Base-by-base conservation (phyloP, 1,140 invertebrate species). In the Pantala flavescens region DNA sequence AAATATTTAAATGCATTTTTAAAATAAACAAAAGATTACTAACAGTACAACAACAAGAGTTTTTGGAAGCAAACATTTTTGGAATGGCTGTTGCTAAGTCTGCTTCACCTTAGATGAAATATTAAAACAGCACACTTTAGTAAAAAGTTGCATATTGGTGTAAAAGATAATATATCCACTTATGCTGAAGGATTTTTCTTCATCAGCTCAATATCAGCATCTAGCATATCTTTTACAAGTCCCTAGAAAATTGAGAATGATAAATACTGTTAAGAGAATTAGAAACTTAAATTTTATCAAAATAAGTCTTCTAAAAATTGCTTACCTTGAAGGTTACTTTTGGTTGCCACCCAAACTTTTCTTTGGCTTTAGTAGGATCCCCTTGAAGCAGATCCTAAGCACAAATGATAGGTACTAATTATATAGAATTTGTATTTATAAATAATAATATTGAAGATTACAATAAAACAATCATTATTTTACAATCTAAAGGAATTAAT, bases 211-310 rank as follows among this genome's bases (percentile, higher is more conserved):
- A 99, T 86, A 85, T 99, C 97, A 14, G 92, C 88, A n/a, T 91
- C 88, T 84, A 99, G 91, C 97, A 99, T 99, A 81, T 99, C 97
- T 80, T 91, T 89, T 0, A 99, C 96, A 24, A 99, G 86, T 79
- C 90, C 85, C 89, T 92, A 77, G 75, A 86, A 85, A 71, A 76
- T n/a, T 71, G 77, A n/a, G n/a, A 70, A 76, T 74, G 75, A 23
- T 70, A 24, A 75, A 49, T 11, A 23, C 28, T 75, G 77, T 75
- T 74, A 73, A 23, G 42, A 71, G 55, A 36, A 5, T 73, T 70
- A 70, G 24, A 24, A 23, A 23, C 74, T 43, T 73, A 71, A 71
- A 72, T 70, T 63, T 23, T 70, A 55, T 10, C 10, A 71, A 71
- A 75, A 70, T 75, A 76, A 70, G 12, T 63, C 12, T 63, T 14